Evolutionary conservation across 2,888 invertebrate species (phyloP).

Genomic region (Mesopsocus fuscifrons): DNA sequence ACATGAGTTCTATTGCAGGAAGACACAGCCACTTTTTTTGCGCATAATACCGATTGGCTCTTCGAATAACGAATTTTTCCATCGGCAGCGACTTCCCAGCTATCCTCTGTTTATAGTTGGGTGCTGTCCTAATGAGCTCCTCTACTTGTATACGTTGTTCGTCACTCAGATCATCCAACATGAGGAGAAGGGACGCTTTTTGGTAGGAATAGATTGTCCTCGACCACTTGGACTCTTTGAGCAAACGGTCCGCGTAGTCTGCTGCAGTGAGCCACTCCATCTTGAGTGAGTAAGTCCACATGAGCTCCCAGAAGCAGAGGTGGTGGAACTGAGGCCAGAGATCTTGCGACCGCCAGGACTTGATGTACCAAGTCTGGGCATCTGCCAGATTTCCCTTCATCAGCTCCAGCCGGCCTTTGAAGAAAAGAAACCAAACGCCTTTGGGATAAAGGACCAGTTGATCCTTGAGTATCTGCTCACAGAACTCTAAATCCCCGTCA

Average conservation of each 20-base stretch:
- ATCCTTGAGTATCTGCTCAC: slow-evolving; percentile 51
- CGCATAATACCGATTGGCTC: slow-evolving; percentile 55
- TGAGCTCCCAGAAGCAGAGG: slow-evolving; percentile 83
- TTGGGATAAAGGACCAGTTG: slow-evolving; percentile 57
- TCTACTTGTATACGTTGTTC: slow-evolving; percentile 36
- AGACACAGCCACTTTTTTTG: slow-evolving; percentile 55
- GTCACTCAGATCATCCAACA: slow-evolving; percentile 35
- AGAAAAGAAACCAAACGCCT: slow-evolving; percentile 83
- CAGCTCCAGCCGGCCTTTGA: slow-evolving; percentile 69
- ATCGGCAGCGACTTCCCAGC: slow-evolving; percentile 93
- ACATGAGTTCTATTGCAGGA: slow-evolving; percentile 75
- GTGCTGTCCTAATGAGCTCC: slow-evolving; percentile 52
- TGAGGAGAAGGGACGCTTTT: slow-evolving; percentile 63
- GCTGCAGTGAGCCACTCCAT: slow-evolving; percentile 63
- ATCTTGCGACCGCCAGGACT: slow-evolving; percentile 61
- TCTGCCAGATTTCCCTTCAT: slow-evolving; percentile 54
- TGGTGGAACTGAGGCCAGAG: slow-evolving; percentile 86
- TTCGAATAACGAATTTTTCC: slow-evolving; percentile 89
- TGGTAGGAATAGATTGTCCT: slow-evolving; percentile 81
- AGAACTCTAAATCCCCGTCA: slow-evolving; percentile 58
- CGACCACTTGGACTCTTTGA: slow-evolving; percentile 77
- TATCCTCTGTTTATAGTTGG: slow-evolving; percentile 67
- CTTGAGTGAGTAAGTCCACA: slow-evolving; percentile 64
- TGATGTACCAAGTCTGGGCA: slow-evolving; percentile 55
- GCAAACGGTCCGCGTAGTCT: slow-evolving; percentile 45